Evolutionary conservation across 2,888 invertebrate species (phyloP), one percentile per base, ranked within the genome.

Genomic region (Drosophila affinis): DNA sequence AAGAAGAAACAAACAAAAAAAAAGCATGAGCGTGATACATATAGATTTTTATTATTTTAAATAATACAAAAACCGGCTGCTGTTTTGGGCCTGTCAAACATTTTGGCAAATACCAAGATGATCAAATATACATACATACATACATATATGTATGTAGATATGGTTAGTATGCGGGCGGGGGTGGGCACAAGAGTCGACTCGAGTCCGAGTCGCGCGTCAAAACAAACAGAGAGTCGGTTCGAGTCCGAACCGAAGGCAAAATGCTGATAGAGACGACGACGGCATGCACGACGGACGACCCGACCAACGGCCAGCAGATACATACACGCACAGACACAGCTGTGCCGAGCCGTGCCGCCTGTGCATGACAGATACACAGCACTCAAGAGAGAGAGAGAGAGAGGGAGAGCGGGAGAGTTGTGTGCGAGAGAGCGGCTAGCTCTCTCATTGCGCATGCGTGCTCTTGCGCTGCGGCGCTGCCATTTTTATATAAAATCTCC

Each of bases 401-500:
- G 18, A 46, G 60, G 6, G 29, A 10, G 44, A 14, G 24, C 6
- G 24, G 3, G 10, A 14, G 3, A n/a, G n/a, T n/a, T 39, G 12
- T 14, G 14, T 14, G 39, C 12, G 17, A 49, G 58, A 27, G 39
- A 14, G 6, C 21, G 12, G 45, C 55, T 34, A 9, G 45, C 55
- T 34, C 71, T 39, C 55, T 45, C 45, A 5, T n/a, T 60, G 49
- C 72, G 55, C 55, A 58, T 27, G 62, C 63, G 53, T 21, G 49
- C 67, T 74, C 60, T 74, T 60, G 29, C 52, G 32, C 61, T 57
- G 62, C 46, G 27, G 51, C 63, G 69, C 75, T 77, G 87, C 76
- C 67, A 74, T 88, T 80, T 87, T 78, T 62, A 78, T 90, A 91
- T 91, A 91, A 91, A 91, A 90, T 83, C 81, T 71, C 77, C 81